Evolutionary conservation across 2,888 invertebrate genomes (phyloP), one percentile per base, ranked within the genome.

Genomic region (Cephonodes hylas): DNA sequence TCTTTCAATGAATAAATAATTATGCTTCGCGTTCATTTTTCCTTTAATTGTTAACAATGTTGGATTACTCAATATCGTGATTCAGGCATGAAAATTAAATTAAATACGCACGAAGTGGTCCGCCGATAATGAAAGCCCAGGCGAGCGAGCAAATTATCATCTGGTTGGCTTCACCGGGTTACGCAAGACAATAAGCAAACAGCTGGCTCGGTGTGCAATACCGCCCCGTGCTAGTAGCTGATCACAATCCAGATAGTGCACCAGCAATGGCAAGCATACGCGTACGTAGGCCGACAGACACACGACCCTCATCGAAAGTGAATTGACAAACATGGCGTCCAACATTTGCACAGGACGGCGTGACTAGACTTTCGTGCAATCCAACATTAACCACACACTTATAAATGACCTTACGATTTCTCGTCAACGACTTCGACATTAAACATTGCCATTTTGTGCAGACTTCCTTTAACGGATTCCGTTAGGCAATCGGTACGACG

Each of bases 101-200:
- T 85, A 85, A 86, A 76, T 81, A 89, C 86, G 90, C 90, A 89
- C 91, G 89, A 91, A 81, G 81, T 83, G 79, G 71, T 81, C 76
- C 69, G 71, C 85, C 84, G 81, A 83, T 86, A 88, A 85, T 79
- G 85, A 85, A 86, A 86, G 83, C 83, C 79, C 83, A 85, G 81
- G 81, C 86, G 80, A 79, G 78, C 81, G 78, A 82, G 83, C 85
- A 85, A 88, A 91, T 90, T 89, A 88, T 84, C 83, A 84, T 86
- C 81, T 82, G 85, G 85, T 86, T 79, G 83, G 79, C 84, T 86
- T 81, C 84, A 89, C 87, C 75, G 80, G 72, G 81, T 91, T 90
- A 89, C 90, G 89, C 89, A 91, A 91, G 85, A 81, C 81, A 85
- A 85, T 83, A 81, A 84, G 81, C 84, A 82, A 88, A 85, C 84